These are phyloP conservation scores for Halichoeres trimaculatus DNA, from an alignment of 2,113 vertebrate species.

Conservation along the genomic window DNA sequence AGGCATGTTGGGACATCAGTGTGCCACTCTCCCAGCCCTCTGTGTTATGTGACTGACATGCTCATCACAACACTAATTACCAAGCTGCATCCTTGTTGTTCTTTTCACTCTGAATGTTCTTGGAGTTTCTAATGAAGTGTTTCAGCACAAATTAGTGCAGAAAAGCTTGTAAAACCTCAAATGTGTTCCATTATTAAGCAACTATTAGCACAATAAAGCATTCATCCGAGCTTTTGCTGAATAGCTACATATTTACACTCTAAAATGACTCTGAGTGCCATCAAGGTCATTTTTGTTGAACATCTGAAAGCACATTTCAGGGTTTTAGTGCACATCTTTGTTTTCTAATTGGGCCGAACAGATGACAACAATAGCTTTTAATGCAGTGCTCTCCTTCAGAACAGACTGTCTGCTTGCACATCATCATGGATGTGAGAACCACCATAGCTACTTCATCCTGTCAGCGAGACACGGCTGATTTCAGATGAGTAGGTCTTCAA, in stretches of 20 bases:
- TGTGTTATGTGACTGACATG: conserved; percentile 21
- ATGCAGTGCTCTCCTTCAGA: conserved; percentile 13
- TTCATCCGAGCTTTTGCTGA: conserved; percentile 20
- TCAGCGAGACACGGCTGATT: conserved; percentile 63
- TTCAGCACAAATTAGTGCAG: conserved; percentile 25
- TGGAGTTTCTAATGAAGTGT: conserved; percentile 40
- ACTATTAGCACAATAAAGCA: conserved; percentile 14
- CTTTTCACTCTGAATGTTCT: conserved; percentile 33
- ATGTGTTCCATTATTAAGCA: conserved; percentile 44
- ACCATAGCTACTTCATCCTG: conserved; percentile 41
- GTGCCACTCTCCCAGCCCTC: background rate
- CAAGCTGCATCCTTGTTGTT: conserved; percentile 39
- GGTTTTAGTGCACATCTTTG: background rate
- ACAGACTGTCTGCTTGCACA: conserved; percentile 22
- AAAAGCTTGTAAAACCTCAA: conserved; percentile 41
- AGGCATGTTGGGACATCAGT: background rate
- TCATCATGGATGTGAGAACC: conserved; percentile 28
- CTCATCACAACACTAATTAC: conserved; percentile 44
- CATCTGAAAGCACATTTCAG: background rate
- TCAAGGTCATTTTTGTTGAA: background rate
- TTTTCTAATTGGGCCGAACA: conserved; percentile 9
- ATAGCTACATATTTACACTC: conserved; percentile 7
- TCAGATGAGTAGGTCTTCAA: conserved; percentile 73
- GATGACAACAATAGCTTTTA: conserved; percentile 17
- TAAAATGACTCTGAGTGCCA: conserved; percentile 11